Evolutionary conservation across 2,888 invertebrate species (phyloP).

Genomic region (Poecilobothrus nobilitatus): DNA sequence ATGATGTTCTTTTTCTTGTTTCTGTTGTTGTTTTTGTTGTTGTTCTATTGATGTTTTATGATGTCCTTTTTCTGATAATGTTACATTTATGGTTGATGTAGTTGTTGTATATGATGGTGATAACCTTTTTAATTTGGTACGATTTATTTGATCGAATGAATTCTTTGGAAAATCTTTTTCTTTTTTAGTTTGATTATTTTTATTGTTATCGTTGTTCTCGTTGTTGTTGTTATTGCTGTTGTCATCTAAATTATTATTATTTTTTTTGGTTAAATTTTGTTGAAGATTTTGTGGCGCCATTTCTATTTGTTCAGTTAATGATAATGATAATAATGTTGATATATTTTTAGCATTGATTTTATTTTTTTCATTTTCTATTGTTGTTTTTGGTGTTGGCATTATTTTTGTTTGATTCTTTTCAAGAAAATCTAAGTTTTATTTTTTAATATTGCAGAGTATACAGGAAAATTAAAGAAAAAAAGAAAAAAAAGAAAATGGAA

Average conservation of each 20-base stretch:
- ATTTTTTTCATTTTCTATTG: too few species aligned
- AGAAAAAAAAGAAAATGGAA: neutral
- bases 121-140: conserved; percentile 7
- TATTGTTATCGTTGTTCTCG: neutral
- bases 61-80: neutral
- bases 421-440: conserved; percentile 2
- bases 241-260: neutral
- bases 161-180: neutral
- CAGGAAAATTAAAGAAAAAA: neutral
- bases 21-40: neutral
- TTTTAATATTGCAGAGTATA: too few species aligned
- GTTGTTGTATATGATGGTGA: neutral
- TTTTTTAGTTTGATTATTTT: neutral
- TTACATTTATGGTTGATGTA: neutral
- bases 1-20: neutral
- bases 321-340: neutral
- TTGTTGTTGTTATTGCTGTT: neutral
- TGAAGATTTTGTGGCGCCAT: neutral
- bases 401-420: neutral
- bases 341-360: neutral
- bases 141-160: conserved; percentile 9
- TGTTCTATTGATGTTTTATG: neutral
- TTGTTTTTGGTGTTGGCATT: too few species aligned
- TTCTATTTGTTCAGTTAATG: neutral
- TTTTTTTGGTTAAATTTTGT: neutral